Evolutionary conservation across 2,797 vertebrate genomes (phyloP).

Genomic region (Anas flavirostris): DNA sequence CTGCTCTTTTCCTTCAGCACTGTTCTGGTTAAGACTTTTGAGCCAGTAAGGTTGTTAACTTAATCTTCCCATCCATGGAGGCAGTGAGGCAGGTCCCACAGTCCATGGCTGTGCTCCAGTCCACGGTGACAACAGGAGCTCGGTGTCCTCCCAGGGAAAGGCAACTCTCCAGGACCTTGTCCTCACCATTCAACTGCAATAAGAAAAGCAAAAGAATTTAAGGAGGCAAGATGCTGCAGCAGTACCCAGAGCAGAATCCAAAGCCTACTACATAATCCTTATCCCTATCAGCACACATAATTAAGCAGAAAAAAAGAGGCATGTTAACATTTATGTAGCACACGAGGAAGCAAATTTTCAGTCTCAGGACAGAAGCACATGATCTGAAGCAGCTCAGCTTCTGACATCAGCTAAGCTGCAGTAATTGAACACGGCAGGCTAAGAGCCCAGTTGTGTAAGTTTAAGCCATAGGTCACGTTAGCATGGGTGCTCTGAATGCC

Average conservation of each 20-base stretch:
- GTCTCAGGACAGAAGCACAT: not conserved
- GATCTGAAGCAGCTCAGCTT: not conserved
- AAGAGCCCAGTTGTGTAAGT: not conserved
- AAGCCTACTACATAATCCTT: not conserved
- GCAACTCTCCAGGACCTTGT: conserved; percentile 87
- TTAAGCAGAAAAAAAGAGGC: not conserved
- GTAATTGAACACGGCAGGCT: not conserved
- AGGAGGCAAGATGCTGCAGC: not conserved
- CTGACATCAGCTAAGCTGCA: not conserved
- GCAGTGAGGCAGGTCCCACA: conserved; percentile 96
- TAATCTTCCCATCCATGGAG: conserved; percentile 98
- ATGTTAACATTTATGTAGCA: not conserved
- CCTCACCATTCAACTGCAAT: conserved; percentile 85
- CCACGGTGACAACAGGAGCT: conserved; percentile 95
- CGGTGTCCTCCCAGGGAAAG: conserved; percentile 92
- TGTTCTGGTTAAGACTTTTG: conserved; percentile 83
- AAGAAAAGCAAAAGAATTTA: not conserved
- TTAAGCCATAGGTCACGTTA: not conserved
- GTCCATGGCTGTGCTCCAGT: conserved; percentile 96
- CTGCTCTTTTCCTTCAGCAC: not conserved
- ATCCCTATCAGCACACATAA: not conserved
- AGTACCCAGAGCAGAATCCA: not conserved
- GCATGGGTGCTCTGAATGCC: not conserved
- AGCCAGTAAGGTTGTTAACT: conserved; percentile 93
- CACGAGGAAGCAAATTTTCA: not conserved